These are phyloP conservation scores for Poeciliopsis turrubarensis DNA, from an alignment of 2,113 vertebrate species.

Conservation along the genomic window DNA sequence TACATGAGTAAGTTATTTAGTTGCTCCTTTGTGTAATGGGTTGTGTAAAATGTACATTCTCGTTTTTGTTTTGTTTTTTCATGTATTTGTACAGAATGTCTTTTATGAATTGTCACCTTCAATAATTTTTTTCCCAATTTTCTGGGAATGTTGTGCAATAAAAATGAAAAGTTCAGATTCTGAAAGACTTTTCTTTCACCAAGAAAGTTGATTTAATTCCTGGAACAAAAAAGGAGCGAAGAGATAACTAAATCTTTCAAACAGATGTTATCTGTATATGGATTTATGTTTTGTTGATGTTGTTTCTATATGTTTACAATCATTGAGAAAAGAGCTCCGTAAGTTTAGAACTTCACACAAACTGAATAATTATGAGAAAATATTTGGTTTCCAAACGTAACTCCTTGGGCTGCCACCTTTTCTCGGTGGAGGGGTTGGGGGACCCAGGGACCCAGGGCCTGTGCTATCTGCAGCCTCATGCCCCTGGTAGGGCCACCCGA, in stretches of 20 bases:
- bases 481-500: too few species aligned
- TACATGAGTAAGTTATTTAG: slow-evolving; percentile 91
- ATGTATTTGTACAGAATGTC: slow-evolving; percentile 92
- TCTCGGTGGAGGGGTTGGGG: too few species aligned
- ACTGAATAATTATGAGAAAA: too few species aligned
- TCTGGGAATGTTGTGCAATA: slow-evolving; percentile 99
- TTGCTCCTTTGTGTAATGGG: slow-evolving; percentile 80
- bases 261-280: too few species aligned
- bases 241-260: background rate
- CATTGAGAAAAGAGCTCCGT: background rate
- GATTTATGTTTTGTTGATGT: too few species aligned
- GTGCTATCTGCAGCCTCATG: too few species aligned
- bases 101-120: slow-evolving; percentile 85
- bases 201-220: background rate
- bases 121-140: slow-evolving; percentile 88
- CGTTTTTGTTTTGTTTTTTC: slow-evolving; percentile 69
- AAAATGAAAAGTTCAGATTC: slow-evolving; percentile 77
- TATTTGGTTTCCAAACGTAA: too few species aligned
- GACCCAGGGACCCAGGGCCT: too few species aligned
- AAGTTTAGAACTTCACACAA: background rate
- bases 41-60: slow-evolving; percentile 90
- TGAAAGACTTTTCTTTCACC: background rate
- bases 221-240: background rate
- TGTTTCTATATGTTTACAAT: too few species aligned
- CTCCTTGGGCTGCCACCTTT: too few species aligned